phyloP scores from a whole-genome alignment of 2,113 vertebrate genomes.

The Podarcis cretensis region DNA sequence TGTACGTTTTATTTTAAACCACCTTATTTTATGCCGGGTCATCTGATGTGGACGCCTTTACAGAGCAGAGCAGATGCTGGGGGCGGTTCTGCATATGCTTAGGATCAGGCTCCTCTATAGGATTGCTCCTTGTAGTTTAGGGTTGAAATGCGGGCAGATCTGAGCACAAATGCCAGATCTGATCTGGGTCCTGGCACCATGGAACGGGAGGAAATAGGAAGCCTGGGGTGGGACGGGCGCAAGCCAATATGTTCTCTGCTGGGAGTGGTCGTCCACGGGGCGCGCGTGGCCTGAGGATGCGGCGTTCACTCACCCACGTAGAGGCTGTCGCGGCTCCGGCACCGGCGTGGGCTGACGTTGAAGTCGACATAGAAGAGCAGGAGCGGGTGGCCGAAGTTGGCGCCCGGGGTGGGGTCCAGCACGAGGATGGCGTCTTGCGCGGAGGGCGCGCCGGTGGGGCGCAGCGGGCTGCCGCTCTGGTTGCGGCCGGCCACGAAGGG shows the following conservation, averaged over 20 bases:
- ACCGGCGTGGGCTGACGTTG: slow-evolving; percentile 80
- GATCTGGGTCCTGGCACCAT: not conserved
- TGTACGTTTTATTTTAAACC: not conserved
- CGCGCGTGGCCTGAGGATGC: not conserved
- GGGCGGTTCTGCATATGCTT: not conserved
- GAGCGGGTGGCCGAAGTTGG: slow-evolving; percentile 81
- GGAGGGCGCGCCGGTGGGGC: slow-evolving; percentile 25
- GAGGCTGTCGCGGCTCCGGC: slow-evolving; percentile 77
- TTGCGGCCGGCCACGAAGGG: not conserved
- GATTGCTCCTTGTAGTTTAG: not conserved
- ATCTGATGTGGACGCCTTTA: not conserved
- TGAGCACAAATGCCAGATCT: too few species aligned
- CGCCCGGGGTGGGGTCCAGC: slow-evolving; percentile 79
- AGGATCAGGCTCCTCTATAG: not conserved
- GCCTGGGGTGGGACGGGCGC: too few species aligned
- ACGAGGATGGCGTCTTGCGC: slow-evolving; percentile 80
- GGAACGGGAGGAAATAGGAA: not conserved
- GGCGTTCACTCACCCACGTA: slow-evolving; percentile 76
- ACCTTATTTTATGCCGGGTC: not conserved
- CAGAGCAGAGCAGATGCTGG: not conserved
- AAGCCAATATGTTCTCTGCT: not conserved
- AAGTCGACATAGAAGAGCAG: slow-evolving; percentile 81
- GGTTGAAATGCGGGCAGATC: not conserved
- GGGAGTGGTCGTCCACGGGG: too few species aligned
- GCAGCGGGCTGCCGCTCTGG: not conserved